A percentile compares a stretch with the other conserved stretches of the same genome.
phyloP scores from a whole-genome alignment of 2,113 vertebrate species.

The Saguinus imperator region DNA sequence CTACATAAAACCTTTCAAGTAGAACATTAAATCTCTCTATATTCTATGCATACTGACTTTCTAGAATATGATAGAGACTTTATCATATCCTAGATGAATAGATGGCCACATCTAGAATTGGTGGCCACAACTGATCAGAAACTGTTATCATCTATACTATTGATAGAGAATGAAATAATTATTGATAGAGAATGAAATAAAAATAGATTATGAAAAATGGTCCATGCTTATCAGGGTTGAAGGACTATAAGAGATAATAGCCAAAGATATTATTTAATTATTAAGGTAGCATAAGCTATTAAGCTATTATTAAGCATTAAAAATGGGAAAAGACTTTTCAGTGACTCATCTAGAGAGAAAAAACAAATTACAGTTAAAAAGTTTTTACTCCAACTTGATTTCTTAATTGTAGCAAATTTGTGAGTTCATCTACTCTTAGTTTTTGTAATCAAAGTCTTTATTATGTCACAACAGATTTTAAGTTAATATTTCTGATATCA shows the following conservation, averaged over 20 bases:
- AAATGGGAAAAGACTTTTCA: background rate
- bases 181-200: background rate
- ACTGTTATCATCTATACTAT: background rate
- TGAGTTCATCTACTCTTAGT: background rate
- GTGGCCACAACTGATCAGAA: background rate
- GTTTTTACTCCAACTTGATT: slow-evolving; percentile 35
- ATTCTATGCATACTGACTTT: background rate
- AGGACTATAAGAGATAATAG: background rate
- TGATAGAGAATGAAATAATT: background rate
- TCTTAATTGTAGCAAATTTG: slow-evolving; percentile 27
- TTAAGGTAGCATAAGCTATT: too few species aligned
- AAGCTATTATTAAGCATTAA: too few species aligned
- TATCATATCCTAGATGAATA: background rate
- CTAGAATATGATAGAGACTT: background rate
- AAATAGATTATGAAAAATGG: background rate
- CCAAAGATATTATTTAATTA: too few species aligned
- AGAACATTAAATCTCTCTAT: background rate
- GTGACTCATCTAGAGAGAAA: background rate
- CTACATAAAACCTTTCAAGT: background rate
- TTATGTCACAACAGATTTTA: slow-evolving; percentile 20
- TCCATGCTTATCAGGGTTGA: background rate
- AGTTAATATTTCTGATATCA: slow-evolving; percentile 21
- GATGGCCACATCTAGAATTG: background rate
- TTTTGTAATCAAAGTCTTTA: slow-evolving; percentile 5
- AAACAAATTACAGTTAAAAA: slow-evolving; percentile 1